Evolutionary conservation across 2,797 vertebrate species (phyloP).

Genomic region (Cichlasoma orientale): DNA sequence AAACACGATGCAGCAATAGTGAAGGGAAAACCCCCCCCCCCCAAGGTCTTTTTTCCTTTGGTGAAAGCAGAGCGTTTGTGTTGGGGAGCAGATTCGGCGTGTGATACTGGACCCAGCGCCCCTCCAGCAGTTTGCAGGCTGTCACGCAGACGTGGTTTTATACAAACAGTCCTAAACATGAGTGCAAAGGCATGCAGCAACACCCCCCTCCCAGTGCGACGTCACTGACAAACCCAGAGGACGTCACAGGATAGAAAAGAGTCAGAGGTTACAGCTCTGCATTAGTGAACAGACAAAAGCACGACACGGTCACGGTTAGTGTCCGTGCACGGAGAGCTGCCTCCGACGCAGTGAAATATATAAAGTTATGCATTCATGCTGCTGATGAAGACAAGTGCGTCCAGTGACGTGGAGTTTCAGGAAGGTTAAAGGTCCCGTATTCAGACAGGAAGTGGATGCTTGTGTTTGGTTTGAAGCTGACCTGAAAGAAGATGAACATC

Average conservation of each 20-base stretch:
- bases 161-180: slow-evolving; percentile 43
- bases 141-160: background rate
- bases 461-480: slow-evolving; percentile 8
- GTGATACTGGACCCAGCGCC: background rate
- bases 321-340: background rate
- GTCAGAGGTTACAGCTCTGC: background rate
- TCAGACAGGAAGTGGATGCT: slow-evolving; percentile 1
- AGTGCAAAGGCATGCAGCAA: slow-evolving; percentile 63
- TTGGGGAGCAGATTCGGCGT: background rate
- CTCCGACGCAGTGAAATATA: background rate
- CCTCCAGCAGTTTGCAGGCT: slow-evolving; percentile 21
- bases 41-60: background rate
- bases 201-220: background rate
- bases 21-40: no score
- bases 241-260: background rate
- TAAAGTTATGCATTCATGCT: slow-evolving; percentile 32
- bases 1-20: no score
- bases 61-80: background rate
- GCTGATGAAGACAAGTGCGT: slow-evolving; percentile 1
- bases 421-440: slow-evolving; percentile 31
- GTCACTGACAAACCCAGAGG: background rate
- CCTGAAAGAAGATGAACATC: background rate
- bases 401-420: background rate
- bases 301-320: background rate
- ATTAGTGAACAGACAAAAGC: background rate